These are phyloP conservation scores for Coryphaenoides rupestris DNA, from an alignment of 2,113 vertebrate genomes.

Conservation along the genomic window DNA sequence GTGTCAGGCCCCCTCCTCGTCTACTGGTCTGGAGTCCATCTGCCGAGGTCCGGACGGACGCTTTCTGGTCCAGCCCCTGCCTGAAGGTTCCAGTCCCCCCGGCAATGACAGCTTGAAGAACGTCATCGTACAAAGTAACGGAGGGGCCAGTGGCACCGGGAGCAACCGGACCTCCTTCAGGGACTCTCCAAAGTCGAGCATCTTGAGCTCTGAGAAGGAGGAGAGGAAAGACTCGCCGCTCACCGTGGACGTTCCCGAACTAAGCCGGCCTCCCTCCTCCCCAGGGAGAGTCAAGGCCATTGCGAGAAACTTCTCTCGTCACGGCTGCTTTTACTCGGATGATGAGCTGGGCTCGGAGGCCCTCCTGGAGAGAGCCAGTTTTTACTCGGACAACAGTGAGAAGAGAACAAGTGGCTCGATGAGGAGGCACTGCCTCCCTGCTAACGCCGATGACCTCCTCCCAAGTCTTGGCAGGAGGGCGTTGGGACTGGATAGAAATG, in stretches of 20 bases:
- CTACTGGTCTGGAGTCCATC: conserved; percentile 84
- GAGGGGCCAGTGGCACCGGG: conserved; percentile 39
- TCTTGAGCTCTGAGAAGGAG: conserved; percentile 52
- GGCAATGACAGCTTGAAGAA: conserved; percentile 48
- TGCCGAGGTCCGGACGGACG: conserved; percentile 89
- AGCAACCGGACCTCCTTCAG: conserved; percentile 60
- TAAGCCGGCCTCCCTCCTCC: conserved; percentile 57
- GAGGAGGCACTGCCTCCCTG: conserved; percentile 36
- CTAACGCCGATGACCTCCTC: conserved; percentile 54
- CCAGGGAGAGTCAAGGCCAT: conserved; percentile 69
- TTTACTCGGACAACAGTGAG: conserved; percentile 72
- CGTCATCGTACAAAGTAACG: conserved; percentile 55
- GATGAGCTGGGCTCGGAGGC: conserved; percentile 68
- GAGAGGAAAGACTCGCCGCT: conserved; percentile 56
- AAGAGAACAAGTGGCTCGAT: conserved; percentile 56
- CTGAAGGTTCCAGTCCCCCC: conserved; percentile 46
- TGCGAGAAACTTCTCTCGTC: conserved; percentile 72
- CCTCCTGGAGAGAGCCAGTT: conserved; percentile 68
- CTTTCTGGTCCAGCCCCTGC: conserved; percentile 79
- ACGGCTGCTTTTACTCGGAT: conserved; percentile 74
- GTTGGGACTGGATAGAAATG: conserved; percentile 45
- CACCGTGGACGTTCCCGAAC: conserved; percentile 52
- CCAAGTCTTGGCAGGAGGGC: conserved; percentile 49
- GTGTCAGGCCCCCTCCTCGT: conserved; percentile 64
- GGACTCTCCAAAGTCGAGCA: conserved; percentile 63